A percentile compares a stretch with the other conserved stretches of the same genome.
phyloP scores from a whole-genome alignment of 1,140 invertebrate species.

The Ceratosolen fusciceps region DNA sequence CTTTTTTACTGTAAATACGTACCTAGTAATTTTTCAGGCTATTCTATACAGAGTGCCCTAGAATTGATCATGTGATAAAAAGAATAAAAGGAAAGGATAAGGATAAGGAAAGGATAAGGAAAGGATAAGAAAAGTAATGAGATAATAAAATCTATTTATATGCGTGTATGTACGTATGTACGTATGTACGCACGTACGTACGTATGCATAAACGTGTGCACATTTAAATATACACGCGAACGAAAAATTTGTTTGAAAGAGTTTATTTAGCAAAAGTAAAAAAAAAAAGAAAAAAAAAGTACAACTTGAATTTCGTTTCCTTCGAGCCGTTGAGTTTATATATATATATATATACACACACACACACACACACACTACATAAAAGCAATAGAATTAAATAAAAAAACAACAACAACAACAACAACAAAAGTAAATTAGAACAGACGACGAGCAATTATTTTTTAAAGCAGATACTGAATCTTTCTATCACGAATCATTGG shows the following conservation, averaged over 20 bases:
- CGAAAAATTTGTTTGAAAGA: slow-evolving; percentile 20
- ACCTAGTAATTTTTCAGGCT: slow-evolving; percentile 68
- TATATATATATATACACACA: too few species aligned
- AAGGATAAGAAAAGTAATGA: neutral
- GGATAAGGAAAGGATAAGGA: neutral
- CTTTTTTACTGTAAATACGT: slow-evolving; percentile 72
- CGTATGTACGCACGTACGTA: slow-evolving; percentile 15
- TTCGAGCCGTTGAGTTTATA: too few species aligned
- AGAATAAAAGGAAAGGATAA: neutral
- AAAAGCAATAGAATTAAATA: too few species aligned
- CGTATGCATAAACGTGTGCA: slow-evolving; percentile 12
- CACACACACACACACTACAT: too few species aligned
- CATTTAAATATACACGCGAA: neutral
- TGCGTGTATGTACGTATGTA: slow-evolving; percentile 20
- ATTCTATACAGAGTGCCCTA: slow-evolving; percentile 66
- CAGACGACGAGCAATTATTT: too few species aligned
- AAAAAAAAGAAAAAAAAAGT: too few species aligned
- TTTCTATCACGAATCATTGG: too few species aligned
- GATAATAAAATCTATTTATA: slow-evolving; percentile 28
- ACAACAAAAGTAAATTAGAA: too few species aligned
- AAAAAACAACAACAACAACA: too few species aligned
- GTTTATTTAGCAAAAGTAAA: slow-evolving; percentile 19
- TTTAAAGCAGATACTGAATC: too few species aligned
- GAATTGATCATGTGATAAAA: slow-evolving; percentile 47
- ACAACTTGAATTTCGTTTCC: too few species aligned